Percentiles rank a stretch among this genome's conserved stretches.
phyloP scores from a whole-genome alignment of 2,113 vertebrate genomes.

The Corydoras sp. region DNA sequence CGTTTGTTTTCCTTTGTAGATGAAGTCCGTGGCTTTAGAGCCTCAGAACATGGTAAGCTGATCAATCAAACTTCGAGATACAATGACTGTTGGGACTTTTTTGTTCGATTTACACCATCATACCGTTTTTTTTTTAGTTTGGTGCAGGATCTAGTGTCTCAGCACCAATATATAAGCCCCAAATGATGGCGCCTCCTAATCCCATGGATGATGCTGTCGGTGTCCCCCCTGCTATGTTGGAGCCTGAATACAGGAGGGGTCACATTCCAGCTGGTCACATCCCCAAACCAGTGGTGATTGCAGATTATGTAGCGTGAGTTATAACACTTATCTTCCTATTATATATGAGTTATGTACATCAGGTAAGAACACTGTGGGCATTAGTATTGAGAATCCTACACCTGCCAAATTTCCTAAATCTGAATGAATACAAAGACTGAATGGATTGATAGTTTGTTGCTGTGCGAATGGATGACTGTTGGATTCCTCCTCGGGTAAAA shows the following conservation, averaged over 20 bases:
- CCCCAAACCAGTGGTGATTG: conserved; percentile 88
- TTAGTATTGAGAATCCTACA: no score
- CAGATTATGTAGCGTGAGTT: conserved; percentile 92
- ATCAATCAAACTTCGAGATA: background rate
- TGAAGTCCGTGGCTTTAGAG: conserved; percentile 15
- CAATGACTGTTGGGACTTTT: background rate
- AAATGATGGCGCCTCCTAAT: conserved; percentile 51
- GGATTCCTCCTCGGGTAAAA: background rate
- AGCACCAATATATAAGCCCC: conserved; percentile 44
- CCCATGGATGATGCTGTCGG: conserved; percentile 29
- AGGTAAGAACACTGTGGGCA: background rate
- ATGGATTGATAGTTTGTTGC: background rate
- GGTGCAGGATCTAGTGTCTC: conserved; percentile 49
- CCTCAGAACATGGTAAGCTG: conserved; percentile 31
- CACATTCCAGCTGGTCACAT: conserved; percentile 90
- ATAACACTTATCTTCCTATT: background rate
- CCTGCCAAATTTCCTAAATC: no score
- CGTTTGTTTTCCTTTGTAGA: conserved; percentile 21
- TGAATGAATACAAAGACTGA: no score
- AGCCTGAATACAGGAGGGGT: conserved; percentile 77
- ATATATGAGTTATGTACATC: background rate
- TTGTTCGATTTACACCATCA: background rate
- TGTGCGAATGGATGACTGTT: background rate
- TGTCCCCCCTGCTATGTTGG: conserved; percentile 51
- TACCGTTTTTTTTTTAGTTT: background rate